A percentile compares a stretch with the other conserved stretches of the same genome.
phyloP scores from a whole-genome alignment of 2,888 invertebrate genomes.

The Epirrhoe alternata region DNA sequence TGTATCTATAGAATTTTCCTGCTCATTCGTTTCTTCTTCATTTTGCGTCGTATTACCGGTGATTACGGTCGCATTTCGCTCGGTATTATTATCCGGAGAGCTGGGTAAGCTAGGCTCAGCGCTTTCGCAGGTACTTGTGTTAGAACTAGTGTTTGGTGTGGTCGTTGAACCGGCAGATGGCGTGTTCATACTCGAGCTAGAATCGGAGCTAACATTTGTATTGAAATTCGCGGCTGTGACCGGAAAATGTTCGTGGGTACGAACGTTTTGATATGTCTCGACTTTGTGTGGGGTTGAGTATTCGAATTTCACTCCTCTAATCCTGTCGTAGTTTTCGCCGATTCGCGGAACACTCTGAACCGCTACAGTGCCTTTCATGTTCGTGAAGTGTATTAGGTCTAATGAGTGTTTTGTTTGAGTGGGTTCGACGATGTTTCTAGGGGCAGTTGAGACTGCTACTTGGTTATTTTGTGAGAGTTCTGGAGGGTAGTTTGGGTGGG shows the following conservation, averaged over 20 bases:
- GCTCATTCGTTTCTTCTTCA: conserved; percentile 57
- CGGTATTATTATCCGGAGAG: conserved; percentile 81
- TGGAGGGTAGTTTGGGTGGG: conserved; percentile 65
- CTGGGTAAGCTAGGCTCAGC: conserved; percentile 91
- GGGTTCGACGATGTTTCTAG: conserved; percentile 67
- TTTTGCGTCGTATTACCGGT: conserved; percentile 50
- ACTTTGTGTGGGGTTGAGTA: conserved; percentile 65
- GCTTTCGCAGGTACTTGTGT: conserved; percentile 89
- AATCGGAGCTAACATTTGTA: conserved; percentile 86
- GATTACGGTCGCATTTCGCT: conserved; percentile 58
- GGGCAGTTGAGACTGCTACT: conserved; percentile 53
- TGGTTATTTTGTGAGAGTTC: conserved; percentile 11
- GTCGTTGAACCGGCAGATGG: conserved; percentile 85
- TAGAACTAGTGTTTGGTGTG: conserved; percentile 89
- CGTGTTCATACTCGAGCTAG: conserved; percentile 89
- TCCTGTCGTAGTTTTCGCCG: conserved; percentile 66
- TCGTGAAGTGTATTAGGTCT: conserved; percentile 72
- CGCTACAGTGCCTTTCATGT: conserved; percentile 58
- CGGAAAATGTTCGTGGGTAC: conserved; percentile 65
- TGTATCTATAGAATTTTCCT: conserved; percentile 62
- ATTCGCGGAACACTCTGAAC: conserved; percentile 67
- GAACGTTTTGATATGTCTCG: conserved; percentile 71
- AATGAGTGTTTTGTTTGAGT: conserved; percentile 65
- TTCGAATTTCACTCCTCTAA: conserved; percentile 64
- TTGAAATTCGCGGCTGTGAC: conserved; percentile 64